Percentiles rank a stretch among this genome's conserved stretches.
phyloP scores from a whole-genome alignment of 2,888 invertebrate species.

The Aleiodes testaceus region DNA sequence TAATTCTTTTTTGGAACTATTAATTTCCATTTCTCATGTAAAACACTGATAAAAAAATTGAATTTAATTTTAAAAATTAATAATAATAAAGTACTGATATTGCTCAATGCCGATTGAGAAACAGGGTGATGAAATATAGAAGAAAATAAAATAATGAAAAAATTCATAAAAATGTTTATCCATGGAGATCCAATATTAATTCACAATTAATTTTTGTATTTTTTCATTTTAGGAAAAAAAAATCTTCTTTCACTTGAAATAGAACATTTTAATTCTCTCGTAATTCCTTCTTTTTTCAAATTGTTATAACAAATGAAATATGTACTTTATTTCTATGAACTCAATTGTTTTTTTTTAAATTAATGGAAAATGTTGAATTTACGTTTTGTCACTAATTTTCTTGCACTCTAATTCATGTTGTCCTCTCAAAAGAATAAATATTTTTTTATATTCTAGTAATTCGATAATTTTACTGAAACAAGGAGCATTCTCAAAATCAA shows the following conservation, averaged over 20 bases:
- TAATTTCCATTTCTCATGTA: neutral
- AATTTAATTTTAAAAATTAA: no score
- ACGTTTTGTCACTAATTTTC: no score
- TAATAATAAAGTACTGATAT: conserved; percentile 14
- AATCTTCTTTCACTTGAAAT: no score
- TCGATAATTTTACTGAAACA: neutral
- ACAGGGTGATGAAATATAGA: conserved; percentile 29
- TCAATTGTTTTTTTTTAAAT: no score
- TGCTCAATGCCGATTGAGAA: conserved; percentile 30
- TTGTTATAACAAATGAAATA: no score
- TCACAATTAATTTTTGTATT: neutral
- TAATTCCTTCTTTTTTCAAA: no score
- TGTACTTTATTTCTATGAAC: no score
- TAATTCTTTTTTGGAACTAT: no score
- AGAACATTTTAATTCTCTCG: no score
- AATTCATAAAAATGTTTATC: neutral
- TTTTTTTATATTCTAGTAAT: neutral
- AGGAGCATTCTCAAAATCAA: neutral
- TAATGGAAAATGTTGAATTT: no score
- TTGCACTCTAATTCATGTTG: no score
- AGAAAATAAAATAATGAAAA: neutral
- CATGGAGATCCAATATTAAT: conserved; percentile 13
- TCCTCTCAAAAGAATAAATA: neutral
- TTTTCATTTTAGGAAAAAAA: neutral
- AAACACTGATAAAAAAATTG: neutral